Conservation (phyloP, 2,113 vertebrate species). For the Bubo blakistoni region DNA sequence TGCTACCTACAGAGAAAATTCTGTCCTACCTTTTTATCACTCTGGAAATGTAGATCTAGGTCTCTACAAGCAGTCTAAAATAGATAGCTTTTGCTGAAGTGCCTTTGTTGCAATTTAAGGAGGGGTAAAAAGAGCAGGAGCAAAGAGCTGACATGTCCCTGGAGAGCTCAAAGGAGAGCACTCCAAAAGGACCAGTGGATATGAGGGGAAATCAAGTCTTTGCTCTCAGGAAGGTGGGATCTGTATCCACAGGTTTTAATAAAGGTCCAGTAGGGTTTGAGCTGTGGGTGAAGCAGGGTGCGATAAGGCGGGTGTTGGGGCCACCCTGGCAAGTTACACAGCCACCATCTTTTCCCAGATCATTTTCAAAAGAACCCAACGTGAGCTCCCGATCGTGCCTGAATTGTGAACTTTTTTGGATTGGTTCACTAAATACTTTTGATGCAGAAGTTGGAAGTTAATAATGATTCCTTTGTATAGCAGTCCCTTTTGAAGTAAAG, state of each 20-base stretch:
- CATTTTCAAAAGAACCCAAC: neutral
- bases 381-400: neutral
- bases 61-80: neutral
- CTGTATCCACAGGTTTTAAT: rapidly evolving
- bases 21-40: neutral
- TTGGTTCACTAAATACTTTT: neutral
- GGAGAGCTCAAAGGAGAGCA: neutral
- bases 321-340: rapidly evolving
- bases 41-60: neutral
- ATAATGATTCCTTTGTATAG: neutral
- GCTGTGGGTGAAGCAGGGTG: rapidly evolving
- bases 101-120: neutral
- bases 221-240: neutral
- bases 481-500: neutral
- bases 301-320: neutral
- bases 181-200: neutral
- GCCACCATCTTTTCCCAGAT: neutral
- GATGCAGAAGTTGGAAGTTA: neutral
- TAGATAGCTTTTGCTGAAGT: neutral
- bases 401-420: neutral
- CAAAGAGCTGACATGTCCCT: neutral
- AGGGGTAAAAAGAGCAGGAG: neutral
- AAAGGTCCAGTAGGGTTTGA: neutral
- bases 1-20: neutral
- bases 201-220: neutral